Evolutionary conservation across 2,113 vertebrate species (phyloP), one percentile per base, ranked within the genome.

Genomic region (Podiceps cristatus): DNA sequence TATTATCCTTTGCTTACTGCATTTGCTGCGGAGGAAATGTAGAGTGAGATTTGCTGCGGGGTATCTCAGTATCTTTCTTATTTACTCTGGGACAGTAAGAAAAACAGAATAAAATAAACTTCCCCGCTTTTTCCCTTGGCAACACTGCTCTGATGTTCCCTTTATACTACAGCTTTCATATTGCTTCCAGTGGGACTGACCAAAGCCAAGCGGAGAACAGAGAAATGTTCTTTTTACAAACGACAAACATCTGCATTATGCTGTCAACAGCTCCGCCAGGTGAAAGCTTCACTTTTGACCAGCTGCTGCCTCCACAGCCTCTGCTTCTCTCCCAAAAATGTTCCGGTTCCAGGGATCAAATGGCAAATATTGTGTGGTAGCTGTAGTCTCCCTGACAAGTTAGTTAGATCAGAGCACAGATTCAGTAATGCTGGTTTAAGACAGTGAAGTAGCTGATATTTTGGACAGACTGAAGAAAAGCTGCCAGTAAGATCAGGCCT

Each of bases 391-490:
- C n/a, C 63, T 85, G 69, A 59, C 8, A 91, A 80, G 42, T 69
- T 77, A 59, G 44, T n/a, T 19, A 64, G 55, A 76, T 25, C 28
- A 53, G 50, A 63, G 18, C 31, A 86, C 45, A 52, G 28, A 74
- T 62, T 86, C 74, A 68, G 53, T 42, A 29, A 22, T 71, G 53
- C 17, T 15, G 11, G 28, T 58, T 95, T 95, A 88, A 79, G 59
- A 86, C 40, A 64, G 6, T 20, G 28, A 88, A 55, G 7, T 35
- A 84, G 22, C 17, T 80, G 84, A 69, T 92, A 52, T 64, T 94
- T 79, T 74, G 71, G 71, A 81, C 22, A 92, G 83, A 79, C 80
- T 90, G 90, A 98, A 96, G 80, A 53, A 90, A 92, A 95, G 58
- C 55, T 90, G 59, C 69, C 53, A 27, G 11, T 86, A 73, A 92